Evolutionary conservation across 2,888 invertebrate species (phyloP).

Genomic region (Phalera bucephala): DNA sequence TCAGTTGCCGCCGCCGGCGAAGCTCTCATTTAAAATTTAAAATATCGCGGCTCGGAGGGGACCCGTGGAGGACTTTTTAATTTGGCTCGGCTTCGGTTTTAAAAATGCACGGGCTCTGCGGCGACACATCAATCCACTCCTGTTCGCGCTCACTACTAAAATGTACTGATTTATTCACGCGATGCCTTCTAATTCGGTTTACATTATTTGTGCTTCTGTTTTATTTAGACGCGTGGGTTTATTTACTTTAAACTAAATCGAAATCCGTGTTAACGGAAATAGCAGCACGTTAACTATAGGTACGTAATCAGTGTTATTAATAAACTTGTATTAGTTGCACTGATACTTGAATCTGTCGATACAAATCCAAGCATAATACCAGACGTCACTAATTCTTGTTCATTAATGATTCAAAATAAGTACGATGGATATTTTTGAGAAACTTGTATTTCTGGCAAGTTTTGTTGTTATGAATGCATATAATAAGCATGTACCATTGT

Average conservation of each 20-base stretch:
- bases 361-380: no score
- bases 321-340: no score
- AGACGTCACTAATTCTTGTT: no score
- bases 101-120: conserved; percentile 78
- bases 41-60: conserved; percentile 72
- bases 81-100: conserved; percentile 73
- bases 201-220: neutral
- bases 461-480: neutral
- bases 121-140: conserved; percentile 79
- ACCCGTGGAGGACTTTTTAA: conserved; percentile 78
- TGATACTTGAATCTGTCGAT: no score
- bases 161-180: conserved; percentile 45
- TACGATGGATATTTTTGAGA: no score
- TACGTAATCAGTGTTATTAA: no score
- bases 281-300: no score
- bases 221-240: neutral
- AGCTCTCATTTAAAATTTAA: conserved; percentile 80
- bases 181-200: conserved; percentile 19
- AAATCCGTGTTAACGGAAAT: no score
- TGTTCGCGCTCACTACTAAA: conserved; percentile 58
- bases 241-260: no score
- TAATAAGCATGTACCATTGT: neutral
- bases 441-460: no score
- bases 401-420: no score
- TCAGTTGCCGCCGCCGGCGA: conserved; percentile 75